Evolutionary conservation across 1,140 invertebrate species (phyloP), one percentile per base, ranked within the genome.

Genomic region (Hypsibius dujardini): DNA sequence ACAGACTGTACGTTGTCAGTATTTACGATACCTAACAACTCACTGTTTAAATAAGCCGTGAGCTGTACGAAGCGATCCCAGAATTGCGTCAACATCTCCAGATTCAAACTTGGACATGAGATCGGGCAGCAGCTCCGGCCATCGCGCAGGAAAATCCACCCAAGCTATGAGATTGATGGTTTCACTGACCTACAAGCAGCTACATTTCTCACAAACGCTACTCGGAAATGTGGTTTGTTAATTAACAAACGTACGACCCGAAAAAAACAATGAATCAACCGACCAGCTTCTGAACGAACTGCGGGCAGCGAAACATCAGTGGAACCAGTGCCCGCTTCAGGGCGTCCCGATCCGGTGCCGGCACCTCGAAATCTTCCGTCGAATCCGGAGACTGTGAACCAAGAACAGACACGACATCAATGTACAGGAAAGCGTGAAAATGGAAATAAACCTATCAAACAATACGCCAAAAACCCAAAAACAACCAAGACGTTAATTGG

Each of bases 11-110:
- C n/a, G n/a, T n/a, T n/a, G n/a, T n/a, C n/a, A n/a, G n/a, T n/a
- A n/a, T n/a, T n/a, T n/a, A n/a, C n/a, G n/a, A n/a, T n/a, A n/a
- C n/a, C n/a, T n/a, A n/a, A n/a, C n/a, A 7, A 56, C 50, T 7
- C n/a, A 56, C 50, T 67, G 62, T 42, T 67, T 67, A 42, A 67
- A 67, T 14, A 67, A 42, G 42, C 62, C 62, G 62, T 67, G 62
- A 14, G 62, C 62, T 67, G 62, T 67, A 3, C 62, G 62, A 3
- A 67, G 45, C 62, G 62, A 7, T 42, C 7, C 62, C 7, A 67
- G 62, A 42, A 67, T 67, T 12, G 62, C 7, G 42, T 67, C 62
- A 42, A 67, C 45, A 3, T 67, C 62, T 3, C 42, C 42, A 3
- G 62, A 7, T 3, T 14, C 62, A 42, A 67, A 67, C 12, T 42